Evolutionary conservation across 2,113 vertebrate genomes (phyloP).

Genomic region (Leuciscus idus): DNA sequence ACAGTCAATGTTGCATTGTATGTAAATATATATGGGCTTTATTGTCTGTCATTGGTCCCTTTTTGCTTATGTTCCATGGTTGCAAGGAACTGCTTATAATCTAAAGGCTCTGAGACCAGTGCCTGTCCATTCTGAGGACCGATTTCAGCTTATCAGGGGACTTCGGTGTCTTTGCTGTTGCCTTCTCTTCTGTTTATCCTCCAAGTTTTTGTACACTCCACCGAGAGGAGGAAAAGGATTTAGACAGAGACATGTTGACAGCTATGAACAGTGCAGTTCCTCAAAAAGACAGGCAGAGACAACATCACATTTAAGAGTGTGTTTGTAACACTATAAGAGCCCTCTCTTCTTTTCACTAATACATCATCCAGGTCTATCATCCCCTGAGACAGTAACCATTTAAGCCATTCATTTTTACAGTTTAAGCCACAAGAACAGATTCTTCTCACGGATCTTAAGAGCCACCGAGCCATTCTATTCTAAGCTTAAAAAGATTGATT

Average conservation of each 20-base stretch:
- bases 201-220: background rate
- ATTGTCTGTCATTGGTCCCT: no score
- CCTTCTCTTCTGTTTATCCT: conserved; percentile 9
- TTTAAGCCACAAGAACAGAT: conserved; percentile 39
- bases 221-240: background rate
- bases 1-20: no score
- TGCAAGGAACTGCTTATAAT: background rate
- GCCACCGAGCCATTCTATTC: background rate
- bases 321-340: conserved; percentile 19
- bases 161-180: background rate
- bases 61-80: no score
- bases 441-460: conserved; percentile 44
- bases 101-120: background rate
- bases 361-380: conserved; percentile 34
- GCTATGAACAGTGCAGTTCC: background rate
- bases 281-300: conserved; percentile 10
- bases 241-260: background rate
- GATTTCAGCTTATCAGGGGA: background rate
- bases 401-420: conserved; percentile 34
- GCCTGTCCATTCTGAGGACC: background rate
- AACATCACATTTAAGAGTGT: conserved; percentile 8
- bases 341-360: background rate
- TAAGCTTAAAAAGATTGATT: conserved; percentile 21
- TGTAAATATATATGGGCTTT: no score
- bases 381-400: conserved; percentile 33